phyloP scores from a whole-genome alignment of 23 tunicate species.

The Botrylloides violaceus region DNA sequence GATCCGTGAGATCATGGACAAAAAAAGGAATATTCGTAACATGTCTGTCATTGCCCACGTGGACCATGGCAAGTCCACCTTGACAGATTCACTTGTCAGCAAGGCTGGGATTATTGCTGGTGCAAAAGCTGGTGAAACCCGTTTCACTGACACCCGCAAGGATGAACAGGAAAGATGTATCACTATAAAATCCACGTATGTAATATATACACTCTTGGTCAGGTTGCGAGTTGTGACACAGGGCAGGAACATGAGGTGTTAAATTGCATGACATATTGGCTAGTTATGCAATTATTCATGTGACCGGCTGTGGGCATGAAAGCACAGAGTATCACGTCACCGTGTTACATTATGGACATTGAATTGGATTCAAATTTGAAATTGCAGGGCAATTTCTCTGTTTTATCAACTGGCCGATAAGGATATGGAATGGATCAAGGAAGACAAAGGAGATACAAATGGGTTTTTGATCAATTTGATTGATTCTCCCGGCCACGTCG shows the following conservation, averaged over 20 bases:
- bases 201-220: neutral
- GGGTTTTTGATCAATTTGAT: conserved; percentile 93
- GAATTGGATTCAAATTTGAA: neutral
- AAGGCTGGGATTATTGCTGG: conserved; percentile 98
- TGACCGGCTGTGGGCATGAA: too few relatives aligned
- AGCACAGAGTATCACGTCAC: too few relatives aligned
- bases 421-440: conserved; percentile 77
- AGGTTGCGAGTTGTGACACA: too few relatives aligned
- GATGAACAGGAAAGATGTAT: conserved; percentile 98
- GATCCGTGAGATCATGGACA: conserved; percentile 99
- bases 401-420: conserved; percentile 65
- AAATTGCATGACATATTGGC: too few relatives aligned
- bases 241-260: neutral
- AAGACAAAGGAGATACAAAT: conserved; percentile 43
- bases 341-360: too few relatives aligned
- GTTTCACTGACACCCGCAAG: conserved; percentile 95
- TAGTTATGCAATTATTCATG: too few relatives aligned
- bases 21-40: conserved; percentile 86
- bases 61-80: conserved; percentile 95
- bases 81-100: conserved; percentile 95
- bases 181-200: conserved; percentile 96
- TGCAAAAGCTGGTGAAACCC: conserved; percentile 94
- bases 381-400: conserved; percentile 76
- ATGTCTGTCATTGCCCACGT: conserved; percentile 99
- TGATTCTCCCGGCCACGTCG: conserved; percentile 98